Conservation (phyloP, 2,888 invertebrate species). For the Campopleginae sp. region DNA sequence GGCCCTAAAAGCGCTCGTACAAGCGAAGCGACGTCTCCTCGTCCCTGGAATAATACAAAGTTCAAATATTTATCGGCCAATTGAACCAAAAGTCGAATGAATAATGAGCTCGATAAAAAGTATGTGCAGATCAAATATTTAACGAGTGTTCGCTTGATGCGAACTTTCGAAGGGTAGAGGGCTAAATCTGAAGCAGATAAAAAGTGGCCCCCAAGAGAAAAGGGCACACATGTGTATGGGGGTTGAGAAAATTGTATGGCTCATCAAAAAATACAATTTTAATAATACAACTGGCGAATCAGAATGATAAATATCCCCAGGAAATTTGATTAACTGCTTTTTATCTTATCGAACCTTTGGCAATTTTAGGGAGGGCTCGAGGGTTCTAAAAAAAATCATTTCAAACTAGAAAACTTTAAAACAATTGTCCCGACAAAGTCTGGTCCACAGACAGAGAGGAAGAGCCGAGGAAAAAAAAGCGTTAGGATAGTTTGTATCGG, state of each 20-base stretch:
- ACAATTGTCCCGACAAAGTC: neutral
- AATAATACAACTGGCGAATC: constrained; percentile 3
- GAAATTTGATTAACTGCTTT: constrained; percentile 17
- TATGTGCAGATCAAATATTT: constrained; percentile 40
- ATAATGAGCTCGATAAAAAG: neutral
- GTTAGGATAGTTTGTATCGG: constrained; percentile 75
- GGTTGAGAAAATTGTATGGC: constrained; percentile 39
- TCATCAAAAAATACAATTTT: constrained; percentile 20
- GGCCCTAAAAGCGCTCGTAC: constrained; percentile 88
- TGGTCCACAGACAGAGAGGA: neutral
- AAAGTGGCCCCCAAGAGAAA: constrained; percentile 37
- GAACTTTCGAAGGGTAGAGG: neutral
- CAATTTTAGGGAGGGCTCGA: neutral
- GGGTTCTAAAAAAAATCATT: neutral
- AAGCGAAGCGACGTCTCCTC: constrained; percentile 83
- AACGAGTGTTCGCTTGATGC: constrained; percentile 20
- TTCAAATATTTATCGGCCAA: constrained; percentile 25
- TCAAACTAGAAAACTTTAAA: neutral
- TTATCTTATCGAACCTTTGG: neutral
- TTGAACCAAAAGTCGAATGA: constrained; percentile 22
- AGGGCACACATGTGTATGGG: constrained; percentile 19
- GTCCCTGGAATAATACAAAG: constrained; percentile 71
- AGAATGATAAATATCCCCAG: constrained; percentile 23
- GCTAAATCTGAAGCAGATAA: neutral
- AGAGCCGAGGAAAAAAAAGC: neutral